Evolutionary conservation across 2,888 invertebrate genomes (phyloP), one percentile per base, ranked within the genome.

Genomic region (Cephus pulcher): DNA sequence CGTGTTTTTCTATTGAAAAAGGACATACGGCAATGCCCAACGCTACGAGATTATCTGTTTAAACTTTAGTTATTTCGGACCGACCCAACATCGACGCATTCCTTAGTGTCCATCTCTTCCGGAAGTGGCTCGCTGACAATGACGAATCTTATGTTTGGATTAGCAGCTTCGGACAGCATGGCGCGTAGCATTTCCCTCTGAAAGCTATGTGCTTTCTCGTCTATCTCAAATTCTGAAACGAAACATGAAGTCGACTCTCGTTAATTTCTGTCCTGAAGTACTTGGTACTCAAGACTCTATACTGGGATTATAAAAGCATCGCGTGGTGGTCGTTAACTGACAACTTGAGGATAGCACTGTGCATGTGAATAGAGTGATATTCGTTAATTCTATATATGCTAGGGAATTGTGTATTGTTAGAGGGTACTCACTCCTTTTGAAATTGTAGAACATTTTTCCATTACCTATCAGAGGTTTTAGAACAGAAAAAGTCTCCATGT

Each of bases 31-130:
- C 56, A 23, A 56, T 56, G 56, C 23, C 15, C 56, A 56, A 23
- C 56, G 56, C 56, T 56, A 56, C 56, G 56, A 56, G 23, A 56
- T 23, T 56, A 56, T 56, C 56, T 56, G 56, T 56, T 23, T 56
- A 56, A 56, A 56, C 56, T 56, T 56, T 56, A 56, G 56, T 56
- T 56, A 56, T 56, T 56, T 56, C 56, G 71, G 74, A 84, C 82
- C 79, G 73, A 90, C 90, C 90, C 90, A 34, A 90, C 80, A 84
- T 90, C 90, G 12, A 84, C 80, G 77, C 90, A 90, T 34, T 90
- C 90, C 78, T 89, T 86, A 23, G 77, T 74, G 15, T 88, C 81
- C 69, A 83, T 85, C 74, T 88, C 88, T 3, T 88, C 86, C 0
- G 84, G 82, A 33, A 85, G 74, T 4, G 90, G 90, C 78, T 90